Conservation (phyloP, 1,140 invertebrate species). For the Dolichoris vasculosae region DNA sequence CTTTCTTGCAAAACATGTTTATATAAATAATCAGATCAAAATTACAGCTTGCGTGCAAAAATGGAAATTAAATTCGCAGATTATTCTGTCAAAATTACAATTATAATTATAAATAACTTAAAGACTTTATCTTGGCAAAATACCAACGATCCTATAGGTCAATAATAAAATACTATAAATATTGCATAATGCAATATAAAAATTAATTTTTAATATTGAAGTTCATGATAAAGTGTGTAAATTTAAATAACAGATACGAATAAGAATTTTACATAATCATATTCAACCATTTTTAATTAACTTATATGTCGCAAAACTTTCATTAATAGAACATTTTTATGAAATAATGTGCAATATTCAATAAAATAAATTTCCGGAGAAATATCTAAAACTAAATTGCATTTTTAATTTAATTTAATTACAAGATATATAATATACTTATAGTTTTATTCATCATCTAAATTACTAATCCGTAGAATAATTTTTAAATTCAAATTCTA, state of each 20-base stretch:
- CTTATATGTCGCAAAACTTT: background rate
- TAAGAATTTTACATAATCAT: background rate
- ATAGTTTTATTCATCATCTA: too few species aligned
- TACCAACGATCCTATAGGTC: background rate
- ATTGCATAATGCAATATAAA: background rate
- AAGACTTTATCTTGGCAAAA: background rate
- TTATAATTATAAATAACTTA: conserved; percentile 12
- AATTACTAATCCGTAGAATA: too few species aligned
- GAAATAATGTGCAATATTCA: background rate
- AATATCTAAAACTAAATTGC: background rate
- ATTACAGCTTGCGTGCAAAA: background rate
- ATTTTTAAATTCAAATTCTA: too few species aligned
- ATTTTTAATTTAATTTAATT: background rate
- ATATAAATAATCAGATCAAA: background rate
- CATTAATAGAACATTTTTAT: background rate
- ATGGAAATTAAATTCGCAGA: background rate
- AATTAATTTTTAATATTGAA: background rate
- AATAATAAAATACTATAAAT: background rate
- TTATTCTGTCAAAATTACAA: background rate
- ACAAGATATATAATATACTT: too few species aligned
- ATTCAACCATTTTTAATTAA: background rate
- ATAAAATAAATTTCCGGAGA: background rate
- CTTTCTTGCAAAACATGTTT: background rate
- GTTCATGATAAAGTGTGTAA: too few species aligned
- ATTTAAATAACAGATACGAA: background rate